Base-by-base conservation (phyloP, 2,113 vertebrate genomes). In the Dipodomys stephensi region DNA sequence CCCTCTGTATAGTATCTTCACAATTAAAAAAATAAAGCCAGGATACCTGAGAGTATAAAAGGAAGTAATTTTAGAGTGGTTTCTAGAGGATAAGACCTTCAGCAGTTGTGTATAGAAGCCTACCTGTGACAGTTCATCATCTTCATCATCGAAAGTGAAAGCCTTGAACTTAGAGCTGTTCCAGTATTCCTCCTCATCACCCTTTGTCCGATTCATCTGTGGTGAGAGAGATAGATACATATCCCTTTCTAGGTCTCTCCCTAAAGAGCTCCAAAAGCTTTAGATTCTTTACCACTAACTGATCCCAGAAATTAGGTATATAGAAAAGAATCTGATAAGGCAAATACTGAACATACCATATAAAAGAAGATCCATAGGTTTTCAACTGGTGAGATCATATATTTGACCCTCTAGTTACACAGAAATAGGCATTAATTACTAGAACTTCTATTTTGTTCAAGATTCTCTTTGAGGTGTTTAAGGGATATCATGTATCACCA, bases 121-220 rank as follows among this genome's bases (percentile, higher is more conserved):
- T 91, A 99, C 99, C 98, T 98, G 98, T 15, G 98, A 99, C 27
- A 99, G 98, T 64, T 99, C 99, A 62, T 99, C 99, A 72, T 99
- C 99, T 13, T 99, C 99, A 9, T 99, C 99, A 1, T 99, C 99
- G 87, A 99, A 99, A 30, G 99, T 99, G 94, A 99, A 99, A 16
- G 99, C 99, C 97, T 98, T 99, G 83, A 98, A 99, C 97, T 99
- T 99, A 95, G 99, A 99, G 97, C 98, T 99, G 97, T 99, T 98
- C 99, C 99, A 99, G 84, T 99, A 99, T 4, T 99, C 99, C 57
- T 99, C 99, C 93, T 99, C 99, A 87, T 99, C 99, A 20, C 97
- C 97, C 92, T 99, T 99, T 93, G 94, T 97, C 95, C 99, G 97
- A 97, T 96, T 99, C 99, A 99, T 99, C 99, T 99, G 95, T 44